A percentile compares a stretch with the other conserved stretches of the same genome.
Conservation (phyloP, 2,888 invertebrate genomes). For the Lochmaea crataegi region DNA sequence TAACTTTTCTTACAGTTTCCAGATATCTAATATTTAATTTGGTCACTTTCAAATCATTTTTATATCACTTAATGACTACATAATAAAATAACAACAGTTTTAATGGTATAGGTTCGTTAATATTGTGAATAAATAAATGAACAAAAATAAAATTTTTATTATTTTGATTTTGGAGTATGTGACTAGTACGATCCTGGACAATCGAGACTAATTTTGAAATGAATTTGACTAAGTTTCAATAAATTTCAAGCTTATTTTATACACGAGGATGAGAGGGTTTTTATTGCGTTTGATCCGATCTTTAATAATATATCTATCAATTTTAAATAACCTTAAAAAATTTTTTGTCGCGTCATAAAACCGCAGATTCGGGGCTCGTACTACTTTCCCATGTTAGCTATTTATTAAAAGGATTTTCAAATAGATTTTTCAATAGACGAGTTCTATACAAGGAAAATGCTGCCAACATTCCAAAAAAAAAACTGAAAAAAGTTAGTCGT, state of each 20-base stretch:
- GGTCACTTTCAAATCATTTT: too few relatives aligned
- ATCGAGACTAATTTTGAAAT: slow-evolving; percentile 22
- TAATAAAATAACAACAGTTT: too few relatives aligned
- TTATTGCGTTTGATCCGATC: slow-evolving; percentile 22
- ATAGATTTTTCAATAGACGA: background rate
- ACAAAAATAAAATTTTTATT: background rate
- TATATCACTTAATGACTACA: too few relatives aligned
- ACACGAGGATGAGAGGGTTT: slow-evolving; percentile 37
- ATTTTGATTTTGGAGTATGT: background rate
- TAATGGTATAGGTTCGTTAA: too few relatives aligned
- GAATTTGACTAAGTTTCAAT: slow-evolving; percentile 25
- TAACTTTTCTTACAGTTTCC: too few relatives aligned
- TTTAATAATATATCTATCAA: slow-evolving; percentile 34
- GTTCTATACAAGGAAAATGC: too few relatives aligned
- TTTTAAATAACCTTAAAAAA: slow-evolving; percentile 18
- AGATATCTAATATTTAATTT: too few relatives aligned
- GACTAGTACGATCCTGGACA: background rate
- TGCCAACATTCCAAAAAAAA: too few relatives aligned
- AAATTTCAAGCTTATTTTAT: slow-evolving; percentile 37
- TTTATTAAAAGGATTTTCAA: background rate
- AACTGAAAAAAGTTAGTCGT: too few relatives aligned
- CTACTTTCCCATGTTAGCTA: slow-evolving; percentile 1
- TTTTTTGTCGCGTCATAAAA: slow-evolving; percentile 31
- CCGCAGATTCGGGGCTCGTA: slow-evolving; percentile 25
- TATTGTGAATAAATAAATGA: too few relatives aligned